Conservation (phyloP, 1,140 invertebrate species). For the Portunus trituberculatus region DNA sequence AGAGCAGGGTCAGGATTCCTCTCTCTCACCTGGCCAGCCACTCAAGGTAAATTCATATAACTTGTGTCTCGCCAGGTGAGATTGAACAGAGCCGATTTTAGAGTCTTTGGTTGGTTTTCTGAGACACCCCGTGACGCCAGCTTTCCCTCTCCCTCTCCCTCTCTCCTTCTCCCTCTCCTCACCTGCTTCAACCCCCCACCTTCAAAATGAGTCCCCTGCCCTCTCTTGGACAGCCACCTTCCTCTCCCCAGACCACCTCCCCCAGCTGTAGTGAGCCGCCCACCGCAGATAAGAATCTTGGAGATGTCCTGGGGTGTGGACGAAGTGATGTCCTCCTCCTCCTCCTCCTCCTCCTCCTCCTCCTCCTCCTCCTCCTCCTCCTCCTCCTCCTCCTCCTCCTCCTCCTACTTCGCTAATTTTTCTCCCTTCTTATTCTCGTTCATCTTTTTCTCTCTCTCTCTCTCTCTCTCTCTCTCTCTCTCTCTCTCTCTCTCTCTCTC, state of each 20-base stretch:
- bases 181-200: background rate
- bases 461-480: slow-evolving; percentile 30
- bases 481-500: slow-evolving; percentile 47
- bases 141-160: background rate
- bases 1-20: background rate
- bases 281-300: background rate
- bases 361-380: background rate
- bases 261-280: background rate
- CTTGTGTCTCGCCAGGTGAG: background rate
- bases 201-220: background rate
- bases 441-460: background rate
- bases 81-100: background rate
- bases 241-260: background rate
- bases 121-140: background rate
- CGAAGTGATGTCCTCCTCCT: background rate
- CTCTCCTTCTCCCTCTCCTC: background rate
- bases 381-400: background rate
- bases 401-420: background rate
- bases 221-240: background rate
- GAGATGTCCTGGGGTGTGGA: background rate
- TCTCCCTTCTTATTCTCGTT: background rate
- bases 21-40: background rate
- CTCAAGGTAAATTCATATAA: slow-evolving; percentile 9
- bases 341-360: background rate
- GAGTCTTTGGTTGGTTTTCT: background rate